Base-by-base conservation (phyloP, 2,888 invertebrate genomes). In the Xestia sexstrigata region DNA sequence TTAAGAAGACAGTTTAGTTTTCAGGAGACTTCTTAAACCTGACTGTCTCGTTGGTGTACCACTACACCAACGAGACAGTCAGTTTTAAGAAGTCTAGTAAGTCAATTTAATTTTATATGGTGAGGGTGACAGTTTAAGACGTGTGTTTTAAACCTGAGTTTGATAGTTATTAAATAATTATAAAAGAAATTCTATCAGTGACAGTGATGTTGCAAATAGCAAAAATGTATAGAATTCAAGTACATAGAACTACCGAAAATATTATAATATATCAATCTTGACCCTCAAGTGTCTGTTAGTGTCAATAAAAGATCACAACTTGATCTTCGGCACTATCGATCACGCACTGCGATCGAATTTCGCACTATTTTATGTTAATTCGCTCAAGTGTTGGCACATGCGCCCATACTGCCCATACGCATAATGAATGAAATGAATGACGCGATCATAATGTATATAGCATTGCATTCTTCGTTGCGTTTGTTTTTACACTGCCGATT, bases 341-440 rank as follows among this genome's bases (percentile, higher is more conserved):
- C 52, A n/a, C 15, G 17, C 15, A 58, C 30, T 45, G 17, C 62
- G 58, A 66, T 70, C 23, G 39, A 63, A 80, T 52, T 70, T 76
- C 60, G 49, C 55, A 83, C 55, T 49, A 65, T 65, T 70, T 81
- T 80, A 60, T 81, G 58, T 52, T 65, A 83, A 74, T 83, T 45
- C 58, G 58, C 15, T 72, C 26, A 17, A 68, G 35, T 68, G 70
- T 68, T 68, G 76, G 70, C 85, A 85, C 81, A 62, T 69, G 42
- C 67, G 63, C 23, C 17, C 55, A 60, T 65, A 26, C 73, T 73
- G 67, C n/a, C 7, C 55, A 65, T 68, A 20, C 77, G 49, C 73
- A 71, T 72, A 74, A 81, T 81, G 60, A 78, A 65, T 76, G 58
- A 65, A 74, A 81, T 81, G 52, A 71, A 69, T 66, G 58, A 60